phyloP scores from a whole-genome alignment of 1,140 invertebrate genomes.

The Zaprionus taronus region DNA sequence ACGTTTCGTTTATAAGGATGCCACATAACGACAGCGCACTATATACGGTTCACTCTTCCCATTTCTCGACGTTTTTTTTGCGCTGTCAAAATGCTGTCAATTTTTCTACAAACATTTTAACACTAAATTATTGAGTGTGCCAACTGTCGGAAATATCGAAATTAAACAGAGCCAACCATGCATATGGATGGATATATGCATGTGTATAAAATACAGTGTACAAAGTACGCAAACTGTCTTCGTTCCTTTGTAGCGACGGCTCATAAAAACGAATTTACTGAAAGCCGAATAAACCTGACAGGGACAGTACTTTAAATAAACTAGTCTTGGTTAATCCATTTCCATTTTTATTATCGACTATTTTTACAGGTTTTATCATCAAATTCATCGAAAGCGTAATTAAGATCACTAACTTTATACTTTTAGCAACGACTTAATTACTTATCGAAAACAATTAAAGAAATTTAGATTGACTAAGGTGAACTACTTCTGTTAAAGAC shows the following conservation, averaged over 20 bases:
- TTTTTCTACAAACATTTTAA: slow-evolving; percentile 55
- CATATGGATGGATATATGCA: background rate
- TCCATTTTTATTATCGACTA: background rate
- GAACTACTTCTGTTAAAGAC: background rate
- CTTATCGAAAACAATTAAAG: background rate
- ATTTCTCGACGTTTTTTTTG: background rate
- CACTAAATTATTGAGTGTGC: slow-evolving; percentile 60
- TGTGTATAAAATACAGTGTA: background rate
- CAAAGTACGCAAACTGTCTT: background rate
- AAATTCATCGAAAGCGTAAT: no score
- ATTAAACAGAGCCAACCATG: slow-evolving; percentile 31
- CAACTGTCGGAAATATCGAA: slow-evolving; percentile 53
- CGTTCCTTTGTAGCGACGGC: background rate
- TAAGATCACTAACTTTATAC: no score
- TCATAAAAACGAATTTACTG: background rate
- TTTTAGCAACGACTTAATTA: no score
- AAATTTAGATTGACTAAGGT: background rate
- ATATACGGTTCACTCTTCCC: background rate
- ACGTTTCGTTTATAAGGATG: background rate
- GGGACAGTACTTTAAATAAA: background rate
- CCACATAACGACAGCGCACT: slow-evolving; percentile 12
- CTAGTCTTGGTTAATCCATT: background rate
- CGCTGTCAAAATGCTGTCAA: slow-evolving; percentile 58
- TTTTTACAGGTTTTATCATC: no score
- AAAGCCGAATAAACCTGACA: background rate